Evolutionary conservation across 2,113 vertebrate genomes (phyloP), one percentile per base, ranked within the genome.

Genomic region (Hippocampus mohnikei): DNA sequence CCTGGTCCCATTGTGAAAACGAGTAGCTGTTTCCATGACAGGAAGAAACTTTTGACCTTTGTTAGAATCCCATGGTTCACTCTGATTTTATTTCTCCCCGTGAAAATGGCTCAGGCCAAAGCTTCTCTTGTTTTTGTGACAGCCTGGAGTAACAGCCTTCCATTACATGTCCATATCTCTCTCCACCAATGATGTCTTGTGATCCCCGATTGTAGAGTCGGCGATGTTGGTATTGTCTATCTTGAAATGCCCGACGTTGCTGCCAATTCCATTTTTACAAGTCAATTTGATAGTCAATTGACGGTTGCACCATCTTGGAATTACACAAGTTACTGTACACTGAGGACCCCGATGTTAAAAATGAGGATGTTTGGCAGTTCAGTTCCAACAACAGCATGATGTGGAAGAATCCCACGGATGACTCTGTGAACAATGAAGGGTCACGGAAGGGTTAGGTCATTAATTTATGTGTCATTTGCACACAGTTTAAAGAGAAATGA

Each of bases 1-100:
- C 60, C 66, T 71, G 67, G 65, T 81, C 42, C 77, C 71, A 78
- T 83, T 86, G 85, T 87, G 80, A 75, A 81, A 81, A 82, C 74
- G 73, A 65, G 44, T 18, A 40, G 21, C 60, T 10, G 69, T 80
- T 85, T 85, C 68, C 69, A 81, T 84, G 46, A 68, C 78, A 85
- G 82, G 80, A 85, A 76, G 29, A 25, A 27, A 75, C 79, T 23
- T 66, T 58, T 86, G 84, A 88, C 82, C 79, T 62, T 44, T 11
- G 61, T 84, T 63, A 87, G 85, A 81, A 75, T 23, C 52, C 41
- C 72, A 60, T 75, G 66, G 76, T 74, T 81, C 71, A 56, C 25
- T 67, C n/a, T 66, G 66, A 53, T 80, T 77, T 80, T 50, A 50
- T 50, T 50, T 50, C 46, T 50, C 16, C 46, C 46, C 0, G 46